Conservation (phyloP, 2,888 invertebrate species). For the Cheilosia urbana region DNA sequence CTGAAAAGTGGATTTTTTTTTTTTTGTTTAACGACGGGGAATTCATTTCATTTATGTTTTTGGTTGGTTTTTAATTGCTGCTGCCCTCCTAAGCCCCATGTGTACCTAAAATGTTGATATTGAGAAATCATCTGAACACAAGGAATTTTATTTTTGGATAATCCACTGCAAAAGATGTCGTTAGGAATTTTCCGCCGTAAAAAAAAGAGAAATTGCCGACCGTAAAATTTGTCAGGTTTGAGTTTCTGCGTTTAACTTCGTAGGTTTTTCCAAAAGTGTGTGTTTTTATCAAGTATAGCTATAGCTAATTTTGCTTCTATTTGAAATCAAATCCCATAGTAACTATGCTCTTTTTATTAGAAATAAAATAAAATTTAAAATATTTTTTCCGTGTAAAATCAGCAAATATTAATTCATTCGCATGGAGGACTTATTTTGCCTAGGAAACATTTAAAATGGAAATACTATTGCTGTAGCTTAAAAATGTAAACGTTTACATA, state of each 20-base stretch:
- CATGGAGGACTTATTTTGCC: too few relatives aligned
- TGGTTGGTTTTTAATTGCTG: not conserved
- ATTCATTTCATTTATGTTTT: constrained; percentile 10
- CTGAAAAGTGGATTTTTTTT: not conserved
- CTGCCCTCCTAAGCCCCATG: too few relatives aligned
- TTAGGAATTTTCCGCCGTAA: constrained; percentile 11
- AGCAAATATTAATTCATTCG: too few relatives aligned
- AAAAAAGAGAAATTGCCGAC: not conserved
- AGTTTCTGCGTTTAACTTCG: constrained; percentile 1
- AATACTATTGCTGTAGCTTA: too few relatives aligned
- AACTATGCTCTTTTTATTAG: too few relatives aligned
- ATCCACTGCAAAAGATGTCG: constrained; percentile 11
- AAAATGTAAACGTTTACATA: too few relatives aligned
- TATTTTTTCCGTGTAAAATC: too few relatives aligned
- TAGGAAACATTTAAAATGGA: too few relatives aligned
- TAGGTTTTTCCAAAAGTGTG: not conserved
- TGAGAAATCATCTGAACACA: not conserved
- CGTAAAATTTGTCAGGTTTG: constrained; percentile 25
- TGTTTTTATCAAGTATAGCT: too few relatives aligned
- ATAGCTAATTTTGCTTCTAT: not conserved
- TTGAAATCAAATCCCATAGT: not conserved
- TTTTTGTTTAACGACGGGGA: not conserved
- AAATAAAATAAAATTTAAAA: too few relatives aligned
- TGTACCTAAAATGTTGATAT: not conserved
- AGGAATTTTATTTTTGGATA: constrained; percentile 38